Evolutionary conservation across 2,113 vertebrate species (phyloP), one percentile per base, ranked within the genome.

Genomic region (Dermatemys mawii): DNA sequence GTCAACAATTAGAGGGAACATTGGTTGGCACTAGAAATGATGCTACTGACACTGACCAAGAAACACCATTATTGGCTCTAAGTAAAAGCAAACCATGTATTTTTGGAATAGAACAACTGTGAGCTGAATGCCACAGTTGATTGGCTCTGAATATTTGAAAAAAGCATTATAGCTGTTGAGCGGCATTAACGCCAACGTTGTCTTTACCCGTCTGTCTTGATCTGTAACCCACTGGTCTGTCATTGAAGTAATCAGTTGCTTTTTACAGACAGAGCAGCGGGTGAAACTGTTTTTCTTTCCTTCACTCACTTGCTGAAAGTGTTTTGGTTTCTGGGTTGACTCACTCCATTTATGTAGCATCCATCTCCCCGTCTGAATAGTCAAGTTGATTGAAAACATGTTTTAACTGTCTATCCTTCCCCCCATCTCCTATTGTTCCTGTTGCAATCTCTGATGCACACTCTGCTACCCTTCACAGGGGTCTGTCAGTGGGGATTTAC

Each of bases 351-450:
- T 93, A 60, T 90, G 90, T 79, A 81, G 84, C 86, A 9, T 86
- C 85, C 94, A 75, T 94, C 94, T 88, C 87, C 79, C 85, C 5
- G 5, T 86, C 85, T 81, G 94, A 94, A 73, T 73, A 94, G 95
- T 21, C 73, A 50, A 83, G 75, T 38, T 73, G 95, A 90, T 85
- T 95, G 90, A 78, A 96, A 96, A 92, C 85, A 41, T 79, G 83
- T 83, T 97, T 96, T 38, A 75, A 48, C 94, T 92, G 91, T 92
- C 94, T 92, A 87, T 96, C 78, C 97, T 95, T 93, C 81, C 63
- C 75, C 78, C 90, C 84, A 81, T 46, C 94, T 96, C 93, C 90
- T 89, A 88, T 90, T 84, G 91, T 88, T 95, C 49, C 90, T 85
- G 60, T 90, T 93, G 87, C 85, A 46, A 79, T 5, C 85, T 35